phyloP scores from a whole-genome alignment of 2,797 vertebrate species.

The Todus mexicanus region DNA sequence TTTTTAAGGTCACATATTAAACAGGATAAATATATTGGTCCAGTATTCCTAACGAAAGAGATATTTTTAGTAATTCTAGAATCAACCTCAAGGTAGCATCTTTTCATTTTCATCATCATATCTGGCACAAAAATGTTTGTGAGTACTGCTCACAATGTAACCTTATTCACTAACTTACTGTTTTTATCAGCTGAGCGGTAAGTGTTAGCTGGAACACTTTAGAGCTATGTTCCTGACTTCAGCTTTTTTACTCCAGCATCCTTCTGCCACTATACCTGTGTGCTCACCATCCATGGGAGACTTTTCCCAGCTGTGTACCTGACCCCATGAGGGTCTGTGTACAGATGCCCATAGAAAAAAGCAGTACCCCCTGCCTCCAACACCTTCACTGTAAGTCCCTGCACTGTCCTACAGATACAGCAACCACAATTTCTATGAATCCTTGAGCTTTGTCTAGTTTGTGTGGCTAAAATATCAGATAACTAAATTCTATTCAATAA shows the following conservation, averaged over 20 bases:
- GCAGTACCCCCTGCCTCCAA: not conserved
- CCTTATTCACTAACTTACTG: not conserved
- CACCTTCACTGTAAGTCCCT: not conserved
- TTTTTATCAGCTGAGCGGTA: not conserved
- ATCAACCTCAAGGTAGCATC: not conserved
- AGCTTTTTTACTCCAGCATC: not conserved
- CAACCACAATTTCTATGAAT: not conserved
- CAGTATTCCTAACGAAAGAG: not conserved
- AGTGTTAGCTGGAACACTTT: not conserved
- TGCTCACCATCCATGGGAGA: not conserved
- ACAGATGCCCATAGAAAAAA: not conserved
- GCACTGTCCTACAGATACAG: not conserved
- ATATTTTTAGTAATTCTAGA: not conserved
- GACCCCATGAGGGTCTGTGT: not conserved
- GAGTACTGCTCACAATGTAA: not conserved
- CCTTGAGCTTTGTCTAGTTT: not conserved
- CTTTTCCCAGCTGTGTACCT: not conserved
- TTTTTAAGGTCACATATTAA: not conserved
- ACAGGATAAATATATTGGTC: not conserved
- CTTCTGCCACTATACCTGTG: not conserved
- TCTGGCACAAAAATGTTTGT: not conserved
- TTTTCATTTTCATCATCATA: not conserved
- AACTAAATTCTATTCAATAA: not conserved
- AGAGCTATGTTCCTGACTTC: not conserved
- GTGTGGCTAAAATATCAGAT: accelerated